Conservation (phyloP, 2,888 invertebrate species). For the Amaurobius ferox region DNA sequence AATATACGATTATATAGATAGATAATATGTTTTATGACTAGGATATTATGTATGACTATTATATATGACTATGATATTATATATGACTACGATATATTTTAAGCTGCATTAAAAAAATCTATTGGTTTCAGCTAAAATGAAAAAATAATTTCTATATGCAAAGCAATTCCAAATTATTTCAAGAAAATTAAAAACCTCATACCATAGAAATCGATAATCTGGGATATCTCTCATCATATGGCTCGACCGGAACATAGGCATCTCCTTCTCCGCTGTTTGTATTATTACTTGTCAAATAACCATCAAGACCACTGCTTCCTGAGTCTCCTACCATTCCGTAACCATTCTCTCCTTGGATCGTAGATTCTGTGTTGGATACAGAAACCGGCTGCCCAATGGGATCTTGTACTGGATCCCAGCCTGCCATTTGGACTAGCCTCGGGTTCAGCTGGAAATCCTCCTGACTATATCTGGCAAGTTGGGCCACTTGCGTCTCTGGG, state of each 20-base stretch:
- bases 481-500: background rate
- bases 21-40: too few species aligned
- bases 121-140: too few species aligned
- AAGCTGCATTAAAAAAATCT: too few species aligned
- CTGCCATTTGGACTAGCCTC: conserved; percentile 50
- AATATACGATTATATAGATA: too few species aligned
- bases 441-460: conserved; percentile 38
- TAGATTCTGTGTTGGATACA: background rate
- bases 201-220: conserved; percentile 24
- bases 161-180: too few species aligned
- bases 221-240: conserved; percentile 38
- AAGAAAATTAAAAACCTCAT: conserved; percentile 12
- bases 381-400: conserved; percentile 24
- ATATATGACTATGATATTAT: too few species aligned
- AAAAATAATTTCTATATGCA: too few species aligned
- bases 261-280: background rate
- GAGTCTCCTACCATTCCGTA: background rate
- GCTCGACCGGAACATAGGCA: conserved; percentile 5
- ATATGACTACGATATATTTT: too few species aligned
- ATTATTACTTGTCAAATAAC: background rate
- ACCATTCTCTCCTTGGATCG: background rate
- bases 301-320: background rate
- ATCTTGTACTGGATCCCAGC: conserved; percentile 52
- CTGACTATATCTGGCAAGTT: background rate
- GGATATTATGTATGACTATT: too few species aligned